Evolutionary conservation across 2,113 vertebrate species (phyloP).

Genomic region (Alces alces): DNA sequence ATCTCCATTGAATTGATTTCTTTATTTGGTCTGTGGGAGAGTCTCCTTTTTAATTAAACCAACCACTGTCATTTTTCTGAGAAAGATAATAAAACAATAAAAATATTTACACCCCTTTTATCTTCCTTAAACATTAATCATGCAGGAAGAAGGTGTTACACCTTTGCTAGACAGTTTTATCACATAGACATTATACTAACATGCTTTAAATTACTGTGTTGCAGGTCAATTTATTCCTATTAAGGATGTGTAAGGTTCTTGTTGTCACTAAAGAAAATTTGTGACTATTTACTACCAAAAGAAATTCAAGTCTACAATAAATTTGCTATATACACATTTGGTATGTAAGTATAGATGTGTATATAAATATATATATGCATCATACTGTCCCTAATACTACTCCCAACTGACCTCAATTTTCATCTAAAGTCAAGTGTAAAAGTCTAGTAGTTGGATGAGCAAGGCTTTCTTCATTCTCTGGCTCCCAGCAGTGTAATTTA

Average conservation of each 20-base stretch:
- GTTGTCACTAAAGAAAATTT: neutral
- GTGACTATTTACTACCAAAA: constrained; percentile 38
- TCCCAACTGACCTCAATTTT: constrained; percentile 3
- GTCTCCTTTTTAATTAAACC: constrained; percentile 53
- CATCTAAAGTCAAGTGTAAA: constrained; percentile 3
- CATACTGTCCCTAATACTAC: neutral
- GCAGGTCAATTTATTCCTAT: constrained; percentile 24
- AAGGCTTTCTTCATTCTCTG: neutral
- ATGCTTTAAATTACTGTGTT: constrained; percentile 23
- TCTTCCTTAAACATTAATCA: constrained; percentile 37
- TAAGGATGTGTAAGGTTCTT: neutral
- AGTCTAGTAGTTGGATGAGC: neutral
- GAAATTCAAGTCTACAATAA: constrained; percentile 33
- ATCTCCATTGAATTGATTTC: constrained; percentile 1
- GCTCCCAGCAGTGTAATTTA: neutral
- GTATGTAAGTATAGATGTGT: neutral
- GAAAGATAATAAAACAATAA: constrained; percentile 41
- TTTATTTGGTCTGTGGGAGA: constrained; percentile 23
- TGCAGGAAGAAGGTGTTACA: neutral
- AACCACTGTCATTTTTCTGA: constrained; percentile 28
- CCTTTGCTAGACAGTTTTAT: constrained; percentile 37
- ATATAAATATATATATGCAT: neutral
- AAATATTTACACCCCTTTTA: constrained; percentile 41
- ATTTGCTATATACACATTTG: neutral
- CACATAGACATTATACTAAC: neutral